These are phyloP conservation scores for Athrips mouffetella DNA, from an alignment of 2,888 invertebrate species.

Conservation along the genomic window DNA sequence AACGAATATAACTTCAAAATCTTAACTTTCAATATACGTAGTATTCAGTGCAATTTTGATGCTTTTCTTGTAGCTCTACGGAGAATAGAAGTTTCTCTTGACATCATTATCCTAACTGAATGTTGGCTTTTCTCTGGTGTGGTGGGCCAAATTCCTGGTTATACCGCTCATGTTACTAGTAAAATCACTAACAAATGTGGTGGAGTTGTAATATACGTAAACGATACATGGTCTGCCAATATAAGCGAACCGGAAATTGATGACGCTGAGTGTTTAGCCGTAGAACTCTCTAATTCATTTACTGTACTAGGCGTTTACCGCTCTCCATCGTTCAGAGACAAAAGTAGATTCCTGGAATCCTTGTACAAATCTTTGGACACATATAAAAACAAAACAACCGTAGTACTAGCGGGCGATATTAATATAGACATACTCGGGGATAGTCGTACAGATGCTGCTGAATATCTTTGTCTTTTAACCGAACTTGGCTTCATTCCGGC, in stretches of 20 bases:
- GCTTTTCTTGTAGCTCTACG: conserved; percentile 3
- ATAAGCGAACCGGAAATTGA: conserved; percentile 4
- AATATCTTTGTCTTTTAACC: not conserved
- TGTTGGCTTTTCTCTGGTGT: conserved; percentile 3
- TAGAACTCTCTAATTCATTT: not conserved
- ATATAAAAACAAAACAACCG: not conserved
- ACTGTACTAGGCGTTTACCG: not conserved
- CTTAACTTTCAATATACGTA: conserved; percentile 9
- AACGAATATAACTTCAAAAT: not conserved
- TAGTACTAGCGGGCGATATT: not conserved
- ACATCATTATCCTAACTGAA: conserved; percentile 7
- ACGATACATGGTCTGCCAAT: conserved; percentile 1
- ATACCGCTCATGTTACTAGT: not conserved
- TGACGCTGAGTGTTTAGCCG: not conserved
- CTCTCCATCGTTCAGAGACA: not conserved
- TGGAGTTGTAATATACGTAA: conserved; percentile 2
- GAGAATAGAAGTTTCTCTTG: not conserved
- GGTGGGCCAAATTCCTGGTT: conserved; percentile 3
- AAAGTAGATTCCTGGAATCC: too few relatives aligned
- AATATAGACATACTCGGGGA: conserved; percentile 2
- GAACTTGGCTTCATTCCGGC: not conserved
- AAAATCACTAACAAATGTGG: conserved; percentile 1
- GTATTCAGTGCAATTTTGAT: conserved; percentile 12
- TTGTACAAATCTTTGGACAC: too few relatives aligned
- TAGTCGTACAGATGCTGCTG: not conserved